Evolutionary conservation across 2,888 invertebrate species (phyloP), one percentile per base, ranked within the genome.

Genomic region (Lathronympha strigana): DNA sequence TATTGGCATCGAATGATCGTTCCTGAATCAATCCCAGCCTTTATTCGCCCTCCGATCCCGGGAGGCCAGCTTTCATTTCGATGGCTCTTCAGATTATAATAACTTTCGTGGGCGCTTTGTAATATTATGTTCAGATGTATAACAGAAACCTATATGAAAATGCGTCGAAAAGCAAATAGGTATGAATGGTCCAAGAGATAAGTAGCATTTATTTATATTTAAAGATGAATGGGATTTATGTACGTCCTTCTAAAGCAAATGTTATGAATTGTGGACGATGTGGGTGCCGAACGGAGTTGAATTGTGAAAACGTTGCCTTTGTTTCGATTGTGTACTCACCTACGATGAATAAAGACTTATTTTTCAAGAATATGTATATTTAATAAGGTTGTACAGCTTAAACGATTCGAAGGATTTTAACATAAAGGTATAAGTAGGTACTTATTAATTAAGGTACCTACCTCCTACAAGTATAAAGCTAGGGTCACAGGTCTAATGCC

Each of bases 41-140:
- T 81, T 76, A 57, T 63, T 78, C 70, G 67, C 72, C 72, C 75
- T 71, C 74, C 73, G 45, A 72, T 64, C 74, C 77, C 73, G 67
- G 38, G 74, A 74, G 77, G 69, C 64, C 67, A 71, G 76, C 73
- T 78, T 79, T 79, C 76, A 77, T 81, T 82, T 79, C 75, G 80
- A 82, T 79, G 74, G 75, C 74, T 78, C 76, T 73, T 73, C 75
- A 76, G 75, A 81, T 82, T 78, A 82, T 81, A 78, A 81, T 81
- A 81, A 79, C 74, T 78, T 72, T 61, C 49, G 49, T 54, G 57
- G 31, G 38, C 43, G 50, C 62, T 60, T 66, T 66, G 60, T 49
- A 38, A 49, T 63, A 55, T 45, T 60, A 47, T 28, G 28, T 45
- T 45, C 38, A 21, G 36, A 38, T 40, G 25, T 61, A 50, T 61